These are phyloP conservation scores for Matsumyia berberina DNA, from an alignment of 2,888 invertebrate species.

Conservation along the genomic window DNA sequence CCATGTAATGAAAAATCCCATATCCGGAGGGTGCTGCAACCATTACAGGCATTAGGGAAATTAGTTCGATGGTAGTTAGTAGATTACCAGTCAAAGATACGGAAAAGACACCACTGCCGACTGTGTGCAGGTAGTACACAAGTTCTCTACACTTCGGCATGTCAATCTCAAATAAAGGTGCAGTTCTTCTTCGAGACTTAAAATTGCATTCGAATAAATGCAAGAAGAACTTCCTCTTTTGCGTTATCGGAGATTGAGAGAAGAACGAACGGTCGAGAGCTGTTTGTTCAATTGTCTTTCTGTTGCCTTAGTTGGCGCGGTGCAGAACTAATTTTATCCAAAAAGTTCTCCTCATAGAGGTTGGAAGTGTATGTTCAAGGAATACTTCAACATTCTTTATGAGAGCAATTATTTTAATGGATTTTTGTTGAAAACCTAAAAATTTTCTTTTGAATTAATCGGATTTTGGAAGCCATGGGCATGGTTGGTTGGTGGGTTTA, in stretches of 20 bases:
- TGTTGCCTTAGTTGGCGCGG: too few species aligned
- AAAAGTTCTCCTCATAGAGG: not conserved
- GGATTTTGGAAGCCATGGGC: too few species aligned
- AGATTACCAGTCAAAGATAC: slow-evolving; percentile 62
- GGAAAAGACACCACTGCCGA: slow-evolving; percentile 37
- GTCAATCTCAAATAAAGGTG: slow-evolving; percentile 32
- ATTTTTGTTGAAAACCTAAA: slow-evolving; percentile 9
- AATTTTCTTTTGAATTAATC: slow-evolving; percentile 26
- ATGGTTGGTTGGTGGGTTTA: too few species aligned
- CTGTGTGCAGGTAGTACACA: not conserved
- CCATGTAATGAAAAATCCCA: slow-evolving; percentile 31
- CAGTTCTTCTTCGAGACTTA: slow-evolving; percentile 41
- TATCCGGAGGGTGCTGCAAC: slow-evolving; percentile 65
- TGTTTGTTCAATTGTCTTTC: slow-evolving; percentile 19
- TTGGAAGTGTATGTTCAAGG: too few species aligned
- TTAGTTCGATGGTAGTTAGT: slow-evolving; percentile 71
- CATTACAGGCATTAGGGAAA: slow-evolving; percentile 70
- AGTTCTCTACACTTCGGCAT: slow-evolving; percentile 19
- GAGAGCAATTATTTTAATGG: slow-evolving; percentile 62
- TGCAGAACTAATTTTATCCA: slow-evolving; percentile 4
- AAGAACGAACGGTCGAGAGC: not conserved
- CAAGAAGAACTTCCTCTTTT: not conserved
- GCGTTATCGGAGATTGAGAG: not conserved
- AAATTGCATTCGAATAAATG: slow-evolving; percentile 53
- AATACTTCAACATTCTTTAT: slow-evolving; percentile 11